Evolutionary conservation across 2,113 vertebrate species (phyloP).

Genomic region (Labrus mixtus): DNA sequence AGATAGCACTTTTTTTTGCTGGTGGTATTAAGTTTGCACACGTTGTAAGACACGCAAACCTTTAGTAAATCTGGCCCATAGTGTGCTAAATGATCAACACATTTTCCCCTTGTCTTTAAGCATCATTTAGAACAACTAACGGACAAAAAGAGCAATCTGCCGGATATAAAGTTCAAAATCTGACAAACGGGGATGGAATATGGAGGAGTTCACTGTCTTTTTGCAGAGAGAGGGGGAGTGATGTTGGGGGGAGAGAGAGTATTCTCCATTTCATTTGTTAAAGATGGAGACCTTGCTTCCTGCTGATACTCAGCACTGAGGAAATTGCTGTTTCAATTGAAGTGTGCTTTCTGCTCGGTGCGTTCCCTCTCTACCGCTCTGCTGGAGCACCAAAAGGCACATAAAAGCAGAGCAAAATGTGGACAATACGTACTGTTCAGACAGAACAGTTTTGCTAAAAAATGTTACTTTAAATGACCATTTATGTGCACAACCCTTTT

Average conservation of each 20-base stretch:
- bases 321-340: slow-evolving; percentile 45
- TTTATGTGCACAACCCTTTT: not conserved
- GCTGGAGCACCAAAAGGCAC: not conserved
- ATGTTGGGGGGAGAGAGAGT: slow-evolving; percentile 20
- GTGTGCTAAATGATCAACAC: not conserved
- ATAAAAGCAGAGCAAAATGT: slow-evolving; percentile 6
- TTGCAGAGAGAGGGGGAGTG: slow-evolving; percentile 19
- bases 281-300: slow-evolving; percentile 25
- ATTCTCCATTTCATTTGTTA: slow-evolving; percentile 30
- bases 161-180: slow-evolving; percentile 8
- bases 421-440: not conserved
- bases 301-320: slow-evolving; percentile 34
- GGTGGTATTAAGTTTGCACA: no score
- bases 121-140: slow-evolving; percentile 10
- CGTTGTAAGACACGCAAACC: no score
- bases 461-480: not conserved
- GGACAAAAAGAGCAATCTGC: not conserved
- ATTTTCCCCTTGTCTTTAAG: not conserved
- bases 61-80: no score
- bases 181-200: slow-evolving; percentile 1
- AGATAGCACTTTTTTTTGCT: no score
- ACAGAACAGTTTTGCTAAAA: not conserved
- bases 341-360: slow-evolving; percentile 26
- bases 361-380: not conserved
- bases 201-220: not conserved